Percentiles rank a stretch among this genome's conserved stretches.
Evolutionary conservation across 2,888 invertebrate genomes (phyloP).

Genomic region (Cordilura impudica): DNA sequence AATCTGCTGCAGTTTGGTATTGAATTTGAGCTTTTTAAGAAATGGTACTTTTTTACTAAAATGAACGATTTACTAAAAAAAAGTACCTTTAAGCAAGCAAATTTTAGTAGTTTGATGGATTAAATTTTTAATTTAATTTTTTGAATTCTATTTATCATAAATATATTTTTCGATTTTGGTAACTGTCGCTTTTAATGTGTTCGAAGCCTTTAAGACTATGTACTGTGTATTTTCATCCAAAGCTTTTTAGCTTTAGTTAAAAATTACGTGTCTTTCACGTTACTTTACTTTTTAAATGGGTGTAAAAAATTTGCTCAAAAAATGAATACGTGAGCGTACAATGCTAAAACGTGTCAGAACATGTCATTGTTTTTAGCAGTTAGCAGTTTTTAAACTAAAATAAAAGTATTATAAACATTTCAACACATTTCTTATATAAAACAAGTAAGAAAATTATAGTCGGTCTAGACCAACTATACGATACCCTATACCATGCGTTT

Average conservation of each 20-base stretch:
- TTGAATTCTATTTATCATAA: background rate
- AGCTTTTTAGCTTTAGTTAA: constrained; percentile 15
- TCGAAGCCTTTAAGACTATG: constrained; percentile 11
- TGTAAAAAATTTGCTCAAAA: constrained; percentile 42
- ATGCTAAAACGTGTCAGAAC: constrained; percentile 48
- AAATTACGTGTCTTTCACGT: constrained; percentile 46
- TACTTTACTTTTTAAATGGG: constrained; percentile 26
- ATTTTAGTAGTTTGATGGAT: no score
- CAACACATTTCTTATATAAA: background rate
- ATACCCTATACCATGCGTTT: no score
- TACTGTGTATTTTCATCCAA: constrained; percentile 15
- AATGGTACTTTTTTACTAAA: no score
- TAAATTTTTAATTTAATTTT: no score
- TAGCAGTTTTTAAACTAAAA: background rate
- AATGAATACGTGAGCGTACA: constrained; percentile 54
- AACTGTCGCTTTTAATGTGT: constrained; percentile 9
- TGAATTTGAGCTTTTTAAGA: no score
- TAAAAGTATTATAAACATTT: background rate
- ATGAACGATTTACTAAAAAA: no score
- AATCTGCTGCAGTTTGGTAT: no score
- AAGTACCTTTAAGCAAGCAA: no score
- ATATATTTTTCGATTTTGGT: background rate
- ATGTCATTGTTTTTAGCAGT: constrained; percentile 25
- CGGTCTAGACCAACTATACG: no score
- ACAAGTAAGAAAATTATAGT: no score